These are phyloP conservation scores for Esox lucius DNA, from an alignment of 2,797 vertebrate genomes.

Conservation along the genomic window DNA sequence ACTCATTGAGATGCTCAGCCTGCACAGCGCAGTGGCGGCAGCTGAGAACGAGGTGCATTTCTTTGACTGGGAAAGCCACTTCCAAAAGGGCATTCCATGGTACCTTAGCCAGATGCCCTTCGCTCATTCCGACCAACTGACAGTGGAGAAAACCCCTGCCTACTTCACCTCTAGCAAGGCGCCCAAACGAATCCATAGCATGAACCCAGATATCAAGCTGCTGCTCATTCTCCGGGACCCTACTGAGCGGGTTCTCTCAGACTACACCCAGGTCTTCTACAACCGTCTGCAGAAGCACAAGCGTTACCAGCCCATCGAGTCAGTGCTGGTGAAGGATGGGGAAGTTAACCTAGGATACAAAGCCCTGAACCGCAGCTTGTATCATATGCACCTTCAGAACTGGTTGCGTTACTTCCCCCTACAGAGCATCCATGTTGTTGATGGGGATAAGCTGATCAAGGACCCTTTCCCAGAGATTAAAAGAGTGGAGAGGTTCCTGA, in stretches of 20 bases:
- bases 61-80: constrained; percentile 95
- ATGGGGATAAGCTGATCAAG: constrained; percentile 89
- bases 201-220: constrained; percentile 85
- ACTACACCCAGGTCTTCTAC: constrained; percentile 98
- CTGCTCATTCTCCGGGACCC: constrained; percentile 95
- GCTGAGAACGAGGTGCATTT: constrained; percentile 96
- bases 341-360: constrained; percentile 91
- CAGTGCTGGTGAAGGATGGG: constrained; percentile 84
- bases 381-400: constrained; percentile 88
- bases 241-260: constrained; percentile 91
- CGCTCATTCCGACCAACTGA: constrained; percentile 83
- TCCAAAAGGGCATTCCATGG: constrained; percentile 86
- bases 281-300: constrained; percentile 95
- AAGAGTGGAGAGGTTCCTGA: constrained; percentile 88
- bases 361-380: constrained; percentile 93
- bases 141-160: constrained; percentile 94
- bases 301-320: constrained; percentile 85
- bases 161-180: constrained; percentile 92
- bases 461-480: constrained; percentile 92
- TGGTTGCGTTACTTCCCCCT: constrained; percentile 90
- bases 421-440: constrained; percentile 86
- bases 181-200: constrained; percentile 84
- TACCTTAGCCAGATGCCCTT: constrained; percentile 93
- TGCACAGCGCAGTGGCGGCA: constrained; percentile 85
- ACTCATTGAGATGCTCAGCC: constrained; percentile 92